phyloP scores from a whole-genome alignment of 2,113 vertebrate species.

The Sialia sialis region DNA sequence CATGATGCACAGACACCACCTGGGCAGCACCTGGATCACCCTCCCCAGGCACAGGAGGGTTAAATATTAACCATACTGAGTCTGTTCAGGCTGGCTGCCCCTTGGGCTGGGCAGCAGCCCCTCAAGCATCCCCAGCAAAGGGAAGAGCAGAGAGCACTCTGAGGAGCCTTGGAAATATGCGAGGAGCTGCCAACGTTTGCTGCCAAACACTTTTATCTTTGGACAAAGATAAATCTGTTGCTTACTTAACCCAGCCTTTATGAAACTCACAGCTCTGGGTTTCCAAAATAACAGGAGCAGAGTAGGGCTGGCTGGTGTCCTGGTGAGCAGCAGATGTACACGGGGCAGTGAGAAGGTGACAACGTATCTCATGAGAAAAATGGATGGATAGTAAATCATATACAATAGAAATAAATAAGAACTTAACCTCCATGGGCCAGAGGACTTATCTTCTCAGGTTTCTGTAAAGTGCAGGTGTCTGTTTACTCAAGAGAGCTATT shows the following conservation, averaged over 20 bases:
- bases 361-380: background rate
- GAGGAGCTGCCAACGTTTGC: background rate
- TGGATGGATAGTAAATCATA: background rate
- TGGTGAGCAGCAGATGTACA: background rate
- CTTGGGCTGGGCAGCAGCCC: background rate
- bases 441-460: background rate
- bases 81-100: background rate
- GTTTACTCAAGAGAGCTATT: background rate
- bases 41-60: background rate
- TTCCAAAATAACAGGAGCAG: constrained; percentile 41
- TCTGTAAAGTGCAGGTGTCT: constrained; percentile 24
- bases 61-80: background rate
- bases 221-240: constrained; percentile 35
- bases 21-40: background rate
- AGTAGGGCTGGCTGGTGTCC: background rate
- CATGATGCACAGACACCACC: accelerated
- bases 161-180: constrained; percentile 16
- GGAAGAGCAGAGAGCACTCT: background rate
- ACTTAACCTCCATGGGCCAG: background rate
- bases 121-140: background rate
- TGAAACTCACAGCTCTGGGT: background rate
- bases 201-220: constrained; percentile 56
- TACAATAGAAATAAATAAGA: background rate
- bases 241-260: constrained; percentile 45
- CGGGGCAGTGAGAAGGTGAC: background rate